Evolutionary conservation across 2,888 invertebrate species (phyloP), one percentile per base, ranked within the genome.

Genomic region (Drosophila anomalata): DNA sequence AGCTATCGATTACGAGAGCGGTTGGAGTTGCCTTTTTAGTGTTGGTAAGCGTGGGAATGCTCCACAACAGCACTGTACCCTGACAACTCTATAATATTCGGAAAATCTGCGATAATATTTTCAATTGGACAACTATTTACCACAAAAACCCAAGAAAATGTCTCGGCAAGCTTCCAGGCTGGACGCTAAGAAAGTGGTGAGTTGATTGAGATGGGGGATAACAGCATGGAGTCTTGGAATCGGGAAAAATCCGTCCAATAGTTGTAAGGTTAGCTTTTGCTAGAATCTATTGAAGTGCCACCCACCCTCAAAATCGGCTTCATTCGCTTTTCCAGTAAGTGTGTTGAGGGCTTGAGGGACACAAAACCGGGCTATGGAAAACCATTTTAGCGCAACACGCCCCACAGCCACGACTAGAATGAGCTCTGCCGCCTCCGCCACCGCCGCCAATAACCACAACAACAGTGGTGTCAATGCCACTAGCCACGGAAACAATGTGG

Each of bases 111-210:
- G 31, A 31, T 22, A 42, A 8, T 41, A 48, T 41, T 61, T 60
- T 42, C 24, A 62, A 51, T 59, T 42, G 20, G 9, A 52, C 14
- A 52, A 20, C 52, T 56, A 36, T 36, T 36, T 22, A 33, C 52
- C 48, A 44, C 20, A 33, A 42, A 73, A 72, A 66, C 31, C 26
- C 41, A 39, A 8, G 47, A 86, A 81, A 55, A 92, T 92, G 92
- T 92, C 92, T 3, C 88, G 92, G 26, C 92, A 92, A 87, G 76
- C 88, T 41, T 84, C 90, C n/a, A 79, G 90, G 69, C 76, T 91
- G 57, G 92, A 92, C 76, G 82, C 90, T 8, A 92, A 92, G 58
- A 92, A 92, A 92, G 92, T 92, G 90, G 92, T 92, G 88, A 90
- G 92, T 90, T 65, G 47, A 56, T 42, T 51, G 29, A 54, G 17